Evolutionary conservation across 2,888 invertebrate genomes (phyloP), one percentile per base, ranked within the genome.

Genomic region (Xylocampa areola): DNA sequence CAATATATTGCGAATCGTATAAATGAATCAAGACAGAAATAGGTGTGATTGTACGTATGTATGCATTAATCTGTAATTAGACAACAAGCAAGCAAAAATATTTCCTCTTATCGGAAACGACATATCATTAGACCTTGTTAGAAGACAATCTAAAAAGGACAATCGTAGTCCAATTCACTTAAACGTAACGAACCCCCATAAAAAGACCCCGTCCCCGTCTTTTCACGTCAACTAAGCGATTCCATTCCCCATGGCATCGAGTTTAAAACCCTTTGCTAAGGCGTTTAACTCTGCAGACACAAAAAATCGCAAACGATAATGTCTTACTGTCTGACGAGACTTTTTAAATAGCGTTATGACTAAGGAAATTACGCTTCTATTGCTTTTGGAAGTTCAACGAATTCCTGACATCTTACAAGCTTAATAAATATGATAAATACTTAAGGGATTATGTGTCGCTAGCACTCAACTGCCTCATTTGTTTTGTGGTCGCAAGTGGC

Each of bases 241-340:
- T 8, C 29, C 30, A 11, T 58, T 55, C 16, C 43, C 58, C 62
- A 39, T 58, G 16, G 43, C 40, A 36, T 23, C 8, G 29, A 33
- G 21, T 51, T 50, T 17, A 11, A 62, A 68, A 58, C 59, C 67
- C 61, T 55, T 57, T 32, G 43, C 17, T 51, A 35, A 57, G 41
- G 30, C 50, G 35, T 67, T 68, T 47, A 59, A 67, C 64, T 58
- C 64, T 4, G 41, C 62, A 76, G 68, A 77, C 70, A 55, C 32
- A 66, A 65, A 72, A 72, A 73, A 50, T 32, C 6, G 1, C 7
- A 23, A 4, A 17, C 32, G 39, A 51, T 40, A 14, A 35, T 16
- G 29, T 25, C 14, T 61, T 33, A 25, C 29, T 17, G 33, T 53
- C 51, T 47, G 60, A 54, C 48, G 25, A 54, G 33, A 52, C 35